Evolutionary conservation across 53 echinoderm and acorn worm species (phyloP), one percentile per base, ranked within the genome.

Genomic region (Echinarachnius parma): DNA sequence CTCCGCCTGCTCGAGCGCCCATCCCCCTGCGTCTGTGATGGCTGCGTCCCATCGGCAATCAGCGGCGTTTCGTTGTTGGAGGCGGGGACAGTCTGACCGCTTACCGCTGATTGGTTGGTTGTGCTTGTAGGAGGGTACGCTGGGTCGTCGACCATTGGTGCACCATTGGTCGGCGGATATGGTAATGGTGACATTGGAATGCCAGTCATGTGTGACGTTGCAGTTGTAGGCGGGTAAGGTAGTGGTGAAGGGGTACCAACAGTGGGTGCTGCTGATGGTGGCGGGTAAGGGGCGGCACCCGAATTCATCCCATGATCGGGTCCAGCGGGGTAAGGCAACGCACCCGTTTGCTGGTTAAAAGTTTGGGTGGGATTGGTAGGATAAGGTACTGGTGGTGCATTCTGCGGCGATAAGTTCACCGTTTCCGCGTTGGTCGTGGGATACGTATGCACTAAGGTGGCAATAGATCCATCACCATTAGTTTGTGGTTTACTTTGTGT

Each of bases 201-300:
- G 2, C 22, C 45, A 10, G 45, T 62, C 14, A 16, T 23, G 13
- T 34, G 37, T 13, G 21, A 24, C 24, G 63, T 37, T 21, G 63
- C 0, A 31, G 61, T 4, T 57, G 57, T 11, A 35, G 61, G 61
- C n/a, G 61, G 36, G 34, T 35, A 35, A 21, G 61, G 29, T n/a
- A 34, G 1, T 15, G 61, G 1, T 57, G 57, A 4, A 35, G 61
- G 61, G 20, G 61, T 20, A 31, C 21, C 37, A 5, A 14, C 63
- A 42, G 63, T 8, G 5, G 33, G 42, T 0, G 63, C 14, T 44
- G 42, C 20, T 15, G 33, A 23, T 1, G 44, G 63, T 50, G 18
- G 4, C 22, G n/a, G n/a, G n/a, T n/a, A n/a, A n/a, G n/a, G n/a
- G n/a, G n/a, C n/a, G n/a, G n/a, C n/a, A n/a, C n/a, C n/a, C n/a